phyloP scores from a whole-genome alignment of 2,888 invertebrate genomes.

The Linnaemya tessellans region DNA sequence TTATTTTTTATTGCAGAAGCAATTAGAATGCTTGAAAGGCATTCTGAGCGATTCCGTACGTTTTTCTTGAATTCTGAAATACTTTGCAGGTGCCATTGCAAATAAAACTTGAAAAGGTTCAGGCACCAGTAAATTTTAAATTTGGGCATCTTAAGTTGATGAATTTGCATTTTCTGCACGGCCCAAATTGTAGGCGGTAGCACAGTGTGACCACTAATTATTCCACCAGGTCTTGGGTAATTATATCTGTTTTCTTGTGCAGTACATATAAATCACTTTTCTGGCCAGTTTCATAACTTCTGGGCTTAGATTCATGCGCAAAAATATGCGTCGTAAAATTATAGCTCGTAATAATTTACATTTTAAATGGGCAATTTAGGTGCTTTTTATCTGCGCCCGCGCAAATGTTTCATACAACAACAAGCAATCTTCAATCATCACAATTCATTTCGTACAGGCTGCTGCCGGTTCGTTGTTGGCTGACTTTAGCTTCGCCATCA shows the following conservation, averaged over 20 bases:
- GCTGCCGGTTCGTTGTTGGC: not conserved
- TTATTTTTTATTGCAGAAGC: constrained; percentile 27
- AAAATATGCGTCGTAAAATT: not conserved
- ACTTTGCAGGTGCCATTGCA: constrained; percentile 18
- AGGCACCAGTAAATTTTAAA: not conserved
- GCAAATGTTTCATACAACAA: constrained; percentile 52
- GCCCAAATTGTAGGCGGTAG: not conserved
- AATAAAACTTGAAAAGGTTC: not conserved
- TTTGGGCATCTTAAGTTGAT: not conserved
- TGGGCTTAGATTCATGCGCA: not conserved
- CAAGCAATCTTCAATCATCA: constrained; percentile 60
- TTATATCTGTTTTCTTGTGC: too few species aligned
- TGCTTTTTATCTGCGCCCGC: constrained; percentile 64
- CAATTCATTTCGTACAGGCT: constrained; percentile 33
- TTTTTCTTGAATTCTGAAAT: constrained; percentile 7
- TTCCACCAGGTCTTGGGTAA: too few species aligned
- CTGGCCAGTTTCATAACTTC: not conserved
- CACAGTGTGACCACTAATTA: too few species aligned
- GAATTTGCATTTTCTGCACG: not conserved
- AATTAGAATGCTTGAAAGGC: constrained; percentile 56
- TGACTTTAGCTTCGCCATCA: constrained; percentile 35
- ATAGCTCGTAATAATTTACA: constrained; percentile 74
- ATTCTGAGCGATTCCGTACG: not conserved
- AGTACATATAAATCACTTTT: too few species aligned
- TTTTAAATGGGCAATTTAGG: constrained; percentile 35